Evolutionary conservation across 2,888 invertebrate genomes (phyloP).

Genomic region (Loripinus fragilis): DNA sequence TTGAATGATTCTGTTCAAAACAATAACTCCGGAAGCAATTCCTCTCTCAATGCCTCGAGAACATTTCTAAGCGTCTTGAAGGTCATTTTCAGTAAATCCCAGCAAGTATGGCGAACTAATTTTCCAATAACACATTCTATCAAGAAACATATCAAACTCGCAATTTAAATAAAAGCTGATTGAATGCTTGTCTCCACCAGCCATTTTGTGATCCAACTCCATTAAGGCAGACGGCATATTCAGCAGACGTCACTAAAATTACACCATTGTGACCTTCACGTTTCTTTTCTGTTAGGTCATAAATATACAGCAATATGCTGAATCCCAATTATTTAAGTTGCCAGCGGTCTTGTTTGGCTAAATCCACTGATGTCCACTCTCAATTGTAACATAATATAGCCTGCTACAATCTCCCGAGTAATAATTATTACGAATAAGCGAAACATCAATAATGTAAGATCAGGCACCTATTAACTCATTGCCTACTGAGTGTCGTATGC

Average conservation of each 20-base stretch:
- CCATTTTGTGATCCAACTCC: slow-evolving; percentile 11
- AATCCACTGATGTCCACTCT: slow-evolving; percentile 8
- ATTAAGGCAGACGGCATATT: slow-evolving; percentile 26
- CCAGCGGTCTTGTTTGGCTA: slow-evolving; percentile 3
- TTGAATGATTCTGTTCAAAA: slow-evolving; percentile 47
- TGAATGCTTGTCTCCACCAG: neutral
- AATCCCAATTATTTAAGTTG: neutral
- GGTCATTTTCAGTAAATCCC: slow-evolving; percentile 29
- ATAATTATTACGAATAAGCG: slow-evolving; percentile 54
- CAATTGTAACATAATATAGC: neutral
- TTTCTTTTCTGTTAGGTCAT: slow-evolving; percentile 30
- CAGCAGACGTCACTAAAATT: slow-evolving; percentile 49
- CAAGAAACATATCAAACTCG: neutral
- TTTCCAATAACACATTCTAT: neutral
- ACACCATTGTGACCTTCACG: slow-evolving; percentile 55
- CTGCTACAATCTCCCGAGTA: slow-evolving; percentile 34
- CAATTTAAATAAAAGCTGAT: neutral
- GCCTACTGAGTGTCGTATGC: no score
- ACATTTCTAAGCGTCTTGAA: slow-evolving; percentile 21
- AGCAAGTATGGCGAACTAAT: neutral
- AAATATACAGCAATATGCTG: slow-evolving; percentile 14
- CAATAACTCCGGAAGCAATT: slow-evolving; percentile 15
- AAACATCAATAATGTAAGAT: slow-evolving; percentile 56
- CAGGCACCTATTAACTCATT: slow-evolving; percentile 50
- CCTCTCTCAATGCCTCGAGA: slow-evolving; percentile 3